Percentiles rank a stretch among this genome's conserved stretches.
These are phyloP conservation scores for Athrips mouffetella DNA, from an alignment of 2,888 invertebrate species.

Conservation along the genomic window DNA sequence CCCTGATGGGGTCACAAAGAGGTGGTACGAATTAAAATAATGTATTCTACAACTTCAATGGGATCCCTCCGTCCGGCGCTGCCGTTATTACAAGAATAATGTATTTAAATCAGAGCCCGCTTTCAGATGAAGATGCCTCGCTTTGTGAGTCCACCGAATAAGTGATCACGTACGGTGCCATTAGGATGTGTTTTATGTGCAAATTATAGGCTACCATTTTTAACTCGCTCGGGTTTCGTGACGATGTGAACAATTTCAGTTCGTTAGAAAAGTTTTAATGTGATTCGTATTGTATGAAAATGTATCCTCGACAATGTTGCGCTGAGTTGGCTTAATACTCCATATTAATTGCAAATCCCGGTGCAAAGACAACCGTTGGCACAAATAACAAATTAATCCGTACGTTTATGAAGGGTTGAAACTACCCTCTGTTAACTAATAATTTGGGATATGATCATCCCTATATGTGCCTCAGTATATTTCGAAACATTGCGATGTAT, in stretches of 20 bases:
- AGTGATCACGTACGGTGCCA: constrained; percentile 74
- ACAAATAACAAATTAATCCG: constrained; percentile 70
- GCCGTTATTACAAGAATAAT: constrained; percentile 76
- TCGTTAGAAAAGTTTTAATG: constrained; percentile 68
- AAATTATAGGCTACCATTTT: constrained; percentile 76
- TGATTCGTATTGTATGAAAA: constrained; percentile 30
- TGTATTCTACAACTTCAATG: constrained; percentile 76
- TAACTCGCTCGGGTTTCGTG: constrained; percentile 58
- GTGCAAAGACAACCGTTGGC: constrained; percentile 46
- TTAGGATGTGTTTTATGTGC: constrained; percentile 77
- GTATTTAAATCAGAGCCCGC: constrained; percentile 76
- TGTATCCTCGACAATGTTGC: constrained; percentile 17
- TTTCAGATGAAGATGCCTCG: constrained; percentile 72
- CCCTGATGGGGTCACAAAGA: constrained; percentile 75
- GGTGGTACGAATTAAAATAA: constrained; percentile 77
- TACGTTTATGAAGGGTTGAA: constrained; percentile 61
- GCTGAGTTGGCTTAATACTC: constrained; percentile 13
- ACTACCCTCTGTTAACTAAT: constrained; percentile 70
- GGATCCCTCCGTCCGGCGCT: constrained; percentile 71
- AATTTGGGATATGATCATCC: constrained; percentile 73
- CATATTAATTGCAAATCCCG: constrained; percentile 61
- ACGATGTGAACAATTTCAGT: constrained; percentile 57
- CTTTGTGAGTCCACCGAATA: constrained; percentile 69
- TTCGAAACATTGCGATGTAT: constrained; percentile 74
- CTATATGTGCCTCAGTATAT: constrained; percentile 62